These are phyloP conservation scores for Frieseomelitta varia DNA, from an alignment of 1,140 invertebrate genomes.

Conservation along the genomic window DNA sequence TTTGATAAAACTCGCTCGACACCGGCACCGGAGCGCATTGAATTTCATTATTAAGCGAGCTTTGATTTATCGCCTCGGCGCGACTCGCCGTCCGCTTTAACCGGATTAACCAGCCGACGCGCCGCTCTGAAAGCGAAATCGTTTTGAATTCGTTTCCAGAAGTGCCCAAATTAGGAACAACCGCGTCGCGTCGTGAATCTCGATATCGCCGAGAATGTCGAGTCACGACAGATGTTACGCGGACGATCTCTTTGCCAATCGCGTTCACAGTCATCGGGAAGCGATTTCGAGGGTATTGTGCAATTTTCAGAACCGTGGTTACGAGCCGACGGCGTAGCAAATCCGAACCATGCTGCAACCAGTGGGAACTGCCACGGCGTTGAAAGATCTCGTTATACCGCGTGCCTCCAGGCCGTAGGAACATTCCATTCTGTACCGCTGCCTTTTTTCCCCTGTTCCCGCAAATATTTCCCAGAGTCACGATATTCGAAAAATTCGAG, in stretches of 20 bases:
- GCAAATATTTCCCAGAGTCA: conserved; percentile 6
- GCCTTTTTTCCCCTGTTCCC: neutral
- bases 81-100: neutral
- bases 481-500: neutral
- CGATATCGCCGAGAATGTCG: neutral
- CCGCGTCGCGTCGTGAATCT: neutral
- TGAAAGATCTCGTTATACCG: conserved; percentile 23
- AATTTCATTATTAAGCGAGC: conserved; percentile 62
- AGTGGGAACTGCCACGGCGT: conserved; percentile 8
- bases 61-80: conserved; percentile 57
- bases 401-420: neutral
- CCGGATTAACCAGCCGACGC: conserved; percentile 22
- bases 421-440: neutral
- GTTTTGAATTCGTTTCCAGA: conserved; percentile 4
- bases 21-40: conserved; percentile 37
- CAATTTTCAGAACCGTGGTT: neutral
- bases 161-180: neutral
- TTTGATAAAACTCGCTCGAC: conserved; percentile 62
- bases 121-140: neutral
- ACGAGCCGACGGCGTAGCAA: neutral
- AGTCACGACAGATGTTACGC: neutral
- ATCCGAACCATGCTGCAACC: neutral
- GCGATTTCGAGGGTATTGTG: neutral
- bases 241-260: neutral
- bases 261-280: neutral